Base-by-base conservation (phyloP, 2,113 vertebrate genomes). In the Xiphophorus maculatus region DNA sequence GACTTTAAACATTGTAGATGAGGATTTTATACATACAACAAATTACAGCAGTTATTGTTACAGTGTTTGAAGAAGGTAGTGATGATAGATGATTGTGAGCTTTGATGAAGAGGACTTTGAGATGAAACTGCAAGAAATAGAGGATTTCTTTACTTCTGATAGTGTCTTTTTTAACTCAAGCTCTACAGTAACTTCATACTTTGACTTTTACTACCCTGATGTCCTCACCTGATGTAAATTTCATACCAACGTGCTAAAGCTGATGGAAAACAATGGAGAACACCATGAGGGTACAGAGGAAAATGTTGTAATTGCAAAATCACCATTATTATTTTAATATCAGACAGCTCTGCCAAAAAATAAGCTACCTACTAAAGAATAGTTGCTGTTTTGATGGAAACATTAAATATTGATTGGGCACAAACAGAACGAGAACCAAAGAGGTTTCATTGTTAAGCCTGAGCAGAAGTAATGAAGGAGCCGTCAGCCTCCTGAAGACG, bases 401-500 rank as follows among this genome's bases (percentile, higher is more conserved):
- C 3, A 48, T 48, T 17, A 19, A 48, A 4, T 44, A 17, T 17
- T 44, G 15, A 19, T 48, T 48, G 17, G 44, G 44, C 14, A 48
- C 17, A 11, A 58, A 58, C 5, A 58, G 22, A 30, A n/a, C 2
- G 9, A 32, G 58, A 63, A 17, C 7, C 4, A 1, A 44, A 8
- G 6, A n/a, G 42, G 37, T 25, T 44, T 63, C 8, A 14, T 4
- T 7, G 12, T 25, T 29, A 73, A 29, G 28, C 40, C 30, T 62
- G 22, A 48, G 76, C 28, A 64, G n/a, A 69, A 71, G 54, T n/a
- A 58, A 40, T 63, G 63, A 22, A 60, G 37, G 17, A n/a, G 51
- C 51, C 22, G 51, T n/a, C 3, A 28, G 30, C 64, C 27, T 72
- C 37, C 33, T 63, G 54, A 60, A 44, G 77, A 79, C 70, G 74